These are phyloP conservation scores for Phoenicopterus ruber DNA, from an alignment of 2,113 vertebrate species.

Conservation along the genomic window DNA sequence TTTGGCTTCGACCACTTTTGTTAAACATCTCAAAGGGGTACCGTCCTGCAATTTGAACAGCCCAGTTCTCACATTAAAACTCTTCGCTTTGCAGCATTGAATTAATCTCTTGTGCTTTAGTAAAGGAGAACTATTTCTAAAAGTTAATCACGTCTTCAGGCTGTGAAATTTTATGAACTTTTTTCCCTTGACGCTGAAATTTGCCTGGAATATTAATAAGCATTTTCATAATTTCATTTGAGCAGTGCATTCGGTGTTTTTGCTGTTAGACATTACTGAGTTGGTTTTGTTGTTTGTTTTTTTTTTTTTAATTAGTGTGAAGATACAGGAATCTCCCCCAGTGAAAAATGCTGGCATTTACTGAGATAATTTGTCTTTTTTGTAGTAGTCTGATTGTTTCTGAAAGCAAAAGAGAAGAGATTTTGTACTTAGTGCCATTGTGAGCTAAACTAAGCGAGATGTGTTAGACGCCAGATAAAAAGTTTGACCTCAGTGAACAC, in stretches of 20 bases:
- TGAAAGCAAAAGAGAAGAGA: background rate
- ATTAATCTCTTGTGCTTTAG: background rate
- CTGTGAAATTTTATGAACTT: slow-evolving; percentile 21
- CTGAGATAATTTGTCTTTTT: background rate
- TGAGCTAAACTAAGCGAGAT: background rate
- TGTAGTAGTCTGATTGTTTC: background rate
- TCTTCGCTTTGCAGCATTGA: background rate
- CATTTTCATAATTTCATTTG: background rate
- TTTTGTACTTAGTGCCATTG: background rate
- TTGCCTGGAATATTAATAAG: slow-evolving; percentile 12
- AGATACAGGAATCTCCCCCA: background rate
- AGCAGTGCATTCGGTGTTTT: background rate
- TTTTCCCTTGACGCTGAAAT: background rate
- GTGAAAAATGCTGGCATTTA: background rate
- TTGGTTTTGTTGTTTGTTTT: background rate
- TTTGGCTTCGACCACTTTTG: background rate
- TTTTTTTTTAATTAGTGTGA: background rate
- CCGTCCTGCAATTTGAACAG: background rate
- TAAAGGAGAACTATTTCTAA: background rate
- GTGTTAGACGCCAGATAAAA: background rate
- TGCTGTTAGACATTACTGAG: background rate
- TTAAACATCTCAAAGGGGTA: background rate
- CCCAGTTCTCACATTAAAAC: background rate
- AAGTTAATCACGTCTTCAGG: slow-evolving; percentile 1
- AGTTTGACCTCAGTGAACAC: background rate